Evolutionary conservation across 2,113 vertebrate species (phyloP).

Genomic region (Panthera leo): DNA sequence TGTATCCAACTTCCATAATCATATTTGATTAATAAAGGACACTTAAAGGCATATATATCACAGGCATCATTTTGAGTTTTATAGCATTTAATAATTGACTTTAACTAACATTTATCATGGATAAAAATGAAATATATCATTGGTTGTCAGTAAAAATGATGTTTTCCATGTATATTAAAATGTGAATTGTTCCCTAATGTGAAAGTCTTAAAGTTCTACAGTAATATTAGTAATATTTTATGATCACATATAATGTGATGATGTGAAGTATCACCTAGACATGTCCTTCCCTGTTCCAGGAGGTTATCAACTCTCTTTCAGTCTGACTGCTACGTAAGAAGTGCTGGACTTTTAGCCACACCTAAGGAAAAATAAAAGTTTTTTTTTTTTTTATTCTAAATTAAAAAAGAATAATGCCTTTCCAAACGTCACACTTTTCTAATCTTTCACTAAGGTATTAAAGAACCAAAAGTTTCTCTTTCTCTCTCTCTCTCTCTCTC

Average conservation of each 20-base stretch:
- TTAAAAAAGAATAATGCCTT: neutral
- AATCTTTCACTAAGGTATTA: neutral
- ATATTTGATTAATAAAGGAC: constrained; percentile 11
- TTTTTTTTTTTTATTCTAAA: neutral
- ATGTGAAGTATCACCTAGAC: neutral
- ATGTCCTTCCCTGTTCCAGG: neutral
- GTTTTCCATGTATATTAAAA: constrained; percentile 8
- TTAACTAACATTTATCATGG: constrained; percentile 27
- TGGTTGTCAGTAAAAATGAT: neutral
- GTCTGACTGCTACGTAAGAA: neutral
- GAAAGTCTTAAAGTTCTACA: neutral
- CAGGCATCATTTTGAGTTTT: neutral
- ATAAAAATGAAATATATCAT: constrained; percentile 44
- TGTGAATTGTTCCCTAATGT: neutral
- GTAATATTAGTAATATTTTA: neutral
- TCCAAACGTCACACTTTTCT: neutral
- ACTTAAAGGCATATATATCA: neutral
- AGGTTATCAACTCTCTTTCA: neutral
- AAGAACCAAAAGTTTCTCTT: neutral
- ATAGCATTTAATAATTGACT: neutral
- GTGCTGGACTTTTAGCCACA: neutral
- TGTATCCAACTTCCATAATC: neutral
- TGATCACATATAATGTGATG: neutral
- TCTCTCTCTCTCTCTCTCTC: neutral
- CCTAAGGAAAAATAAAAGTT: neutral